These are phyloP conservation scores for Archivesica marissinica DNA, from an alignment of 1,140 invertebrate genomes.

Conservation along the genomic window DNA sequence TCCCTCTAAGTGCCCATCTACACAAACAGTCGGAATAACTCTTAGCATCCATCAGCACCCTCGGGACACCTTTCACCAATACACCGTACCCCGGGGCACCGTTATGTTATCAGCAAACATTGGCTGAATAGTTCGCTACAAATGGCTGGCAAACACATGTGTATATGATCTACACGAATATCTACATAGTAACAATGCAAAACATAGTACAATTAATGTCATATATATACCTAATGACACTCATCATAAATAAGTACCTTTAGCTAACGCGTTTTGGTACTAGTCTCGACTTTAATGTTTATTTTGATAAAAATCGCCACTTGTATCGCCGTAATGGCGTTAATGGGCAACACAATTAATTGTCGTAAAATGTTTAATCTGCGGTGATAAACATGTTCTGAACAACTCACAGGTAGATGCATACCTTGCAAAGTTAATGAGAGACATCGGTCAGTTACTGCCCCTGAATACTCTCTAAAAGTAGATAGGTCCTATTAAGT, in stretches of 20 bases:
- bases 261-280: background rate
- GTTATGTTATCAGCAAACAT: background rate
- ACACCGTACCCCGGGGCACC: background rate
- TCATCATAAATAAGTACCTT: background rate
- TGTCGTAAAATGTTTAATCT: background rate
- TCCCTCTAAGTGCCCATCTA: too few relatives aligned
- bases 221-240: conserved; percentile 3
- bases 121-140: background rate
- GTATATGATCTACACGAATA: background rate
- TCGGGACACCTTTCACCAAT: background rate
- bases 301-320: conserved; percentile 34
- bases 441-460: too few relatives aligned
- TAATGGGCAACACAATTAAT: conserved; percentile 6
- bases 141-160: background rate
- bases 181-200: background rate
- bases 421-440: background rate
- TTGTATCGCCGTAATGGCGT: conserved; percentile 2
- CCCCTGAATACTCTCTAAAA: too few relatives aligned
- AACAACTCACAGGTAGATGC: background rate
- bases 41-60: background rate
- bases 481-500: too few relatives aligned
- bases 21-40: background rate
- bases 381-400: background rate
- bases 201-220: background rate
- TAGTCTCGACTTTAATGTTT: conserved; percentile 21